Evolutionary conservation across 2,888 invertebrate genomes (phyloP), one percentile per base, ranked within the genome.

Genomic region (Chymomyza fuscimana): DNA sequence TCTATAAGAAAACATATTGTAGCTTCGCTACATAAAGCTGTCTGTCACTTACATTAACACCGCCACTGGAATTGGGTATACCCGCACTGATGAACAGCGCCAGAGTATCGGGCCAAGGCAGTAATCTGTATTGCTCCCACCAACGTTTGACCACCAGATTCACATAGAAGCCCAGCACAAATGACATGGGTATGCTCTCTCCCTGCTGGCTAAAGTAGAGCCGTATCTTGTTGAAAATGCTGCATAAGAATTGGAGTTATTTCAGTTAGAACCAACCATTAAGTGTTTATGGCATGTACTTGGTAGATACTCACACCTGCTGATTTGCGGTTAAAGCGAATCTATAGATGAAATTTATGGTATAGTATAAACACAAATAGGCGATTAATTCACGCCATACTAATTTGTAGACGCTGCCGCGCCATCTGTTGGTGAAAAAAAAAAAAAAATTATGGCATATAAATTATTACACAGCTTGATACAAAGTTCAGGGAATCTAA

Each of bases 101-200:
- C 85, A 97, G 93, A 74, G 97, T 97, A 93, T 98, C 98, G 0
- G 98, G 98, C 97, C 98, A 97, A 5, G 98, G 98, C 78, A 98
- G 93, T 75, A 97, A 93, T 92, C 96, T 95, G 93, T 97, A 98
- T 91, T 98, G 98, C 90, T 97, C 97, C 98, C 98, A 98, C 98
- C 98, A 98, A 86, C 98, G 94, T 90, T 96, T 96, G 81, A 98
- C 97, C 65, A 98, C 96, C 84, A 98, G 93, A 87, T 95, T 96
- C 78, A 98, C 98, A 93, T 98, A 98, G 93, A 98, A 98, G 70
- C 98, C 98, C 80, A 98, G 94, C 67, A 98, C 97, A 93, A 98
- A 98, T 40, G 98, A 97, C 95, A 98, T 96, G 52, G 98, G 98
- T 90, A 98, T 97, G 72, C 96, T 96, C 91, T 96, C 97, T 90